Evolutionary conservation across 1,140 invertebrate genomes (phyloP).

Genomic region (Parapsyche elsis): DNA sequence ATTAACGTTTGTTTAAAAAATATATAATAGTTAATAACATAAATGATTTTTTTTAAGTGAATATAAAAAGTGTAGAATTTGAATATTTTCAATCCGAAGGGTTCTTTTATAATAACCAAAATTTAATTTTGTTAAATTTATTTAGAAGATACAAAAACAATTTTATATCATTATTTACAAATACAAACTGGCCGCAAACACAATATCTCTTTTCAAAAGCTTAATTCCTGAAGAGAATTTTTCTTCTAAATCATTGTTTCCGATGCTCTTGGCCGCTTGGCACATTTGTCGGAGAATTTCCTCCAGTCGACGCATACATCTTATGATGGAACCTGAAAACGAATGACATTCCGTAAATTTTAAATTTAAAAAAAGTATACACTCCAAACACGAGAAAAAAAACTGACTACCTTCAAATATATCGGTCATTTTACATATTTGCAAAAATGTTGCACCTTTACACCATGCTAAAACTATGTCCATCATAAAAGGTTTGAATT

Average conservation of each 20-base stretch:
- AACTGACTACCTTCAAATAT: constrained; percentile 90
- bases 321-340: constrained; percentile 92
- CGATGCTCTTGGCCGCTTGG: constrained; percentile 96
- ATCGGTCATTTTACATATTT: constrained; percentile 97
- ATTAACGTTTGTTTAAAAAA: background rate
- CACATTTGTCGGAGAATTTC: constrained; percentile 95
- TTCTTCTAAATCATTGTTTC: constrained; percentile 94
- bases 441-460: constrained; percentile 90
- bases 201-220: constrained; percentile 96
- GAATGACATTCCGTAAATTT: background rate
- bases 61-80: no score
- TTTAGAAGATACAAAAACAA: no score
- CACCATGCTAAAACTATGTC: constrained; percentile 98
- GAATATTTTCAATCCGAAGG: no score
- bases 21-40: background rate
- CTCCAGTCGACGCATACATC: constrained; percentile 96
- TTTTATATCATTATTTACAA: constrained; percentile 68
- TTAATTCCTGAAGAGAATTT: constrained; percentile 96
- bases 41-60: background rate
- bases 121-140: no score
- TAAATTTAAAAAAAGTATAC: constrained; percentile 5
- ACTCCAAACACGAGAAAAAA: background rate
- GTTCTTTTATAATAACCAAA: no score
- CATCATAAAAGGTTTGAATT: constrained; percentile 96
- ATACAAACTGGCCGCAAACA: constrained; percentile 98